Evolutionary conservation across 53 echinoderm and acorn worm genomes (phyloP).

Genomic region (Pentamera pediparva): DNA sequence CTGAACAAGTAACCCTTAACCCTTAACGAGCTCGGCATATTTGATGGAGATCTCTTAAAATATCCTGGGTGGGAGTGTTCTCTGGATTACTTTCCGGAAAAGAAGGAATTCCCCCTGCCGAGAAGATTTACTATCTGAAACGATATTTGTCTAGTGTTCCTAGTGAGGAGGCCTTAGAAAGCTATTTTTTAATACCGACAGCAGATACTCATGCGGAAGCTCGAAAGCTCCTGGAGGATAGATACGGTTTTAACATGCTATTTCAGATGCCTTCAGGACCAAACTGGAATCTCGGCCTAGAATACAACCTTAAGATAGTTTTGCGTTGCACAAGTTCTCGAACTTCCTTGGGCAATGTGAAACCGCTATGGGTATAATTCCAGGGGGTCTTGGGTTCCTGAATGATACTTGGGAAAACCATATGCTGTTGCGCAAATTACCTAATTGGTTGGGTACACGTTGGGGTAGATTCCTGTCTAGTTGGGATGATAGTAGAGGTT

Average conservation of each 20-base stretch:
- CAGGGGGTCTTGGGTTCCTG: not conserved
- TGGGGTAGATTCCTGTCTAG: not conserved
- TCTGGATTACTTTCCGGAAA: not conserved
- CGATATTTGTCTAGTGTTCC: not conserved
- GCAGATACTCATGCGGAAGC: not conserved
- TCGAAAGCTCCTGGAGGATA: not conserved
- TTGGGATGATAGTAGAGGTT: not conserved
- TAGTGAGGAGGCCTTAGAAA: not conserved
- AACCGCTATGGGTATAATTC: not conserved
- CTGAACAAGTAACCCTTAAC: not conserved
- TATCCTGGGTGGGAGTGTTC: not conserved
- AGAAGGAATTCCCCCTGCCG: not conserved
- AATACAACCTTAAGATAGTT: not conserved
- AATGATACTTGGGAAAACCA: not conserved
- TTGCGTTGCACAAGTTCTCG: not conserved
- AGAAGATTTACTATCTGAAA: not conserved
- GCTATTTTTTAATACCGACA: not conserved
- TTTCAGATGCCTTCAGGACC: not conserved
- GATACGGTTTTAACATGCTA: not conserved
- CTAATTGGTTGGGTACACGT: not conserved
- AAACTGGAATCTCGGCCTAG: constrained; percentile 1
- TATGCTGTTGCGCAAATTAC: not conserved
- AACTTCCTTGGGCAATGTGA: not conserved
- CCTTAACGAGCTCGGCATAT: not conserved
- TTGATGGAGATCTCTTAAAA: not conserved